These are phyloP conservation scores for Nothoprocta perdicaria DNA, from an alignment of 2,113 vertebrate species.

Conservation along the genomic window DNA sequence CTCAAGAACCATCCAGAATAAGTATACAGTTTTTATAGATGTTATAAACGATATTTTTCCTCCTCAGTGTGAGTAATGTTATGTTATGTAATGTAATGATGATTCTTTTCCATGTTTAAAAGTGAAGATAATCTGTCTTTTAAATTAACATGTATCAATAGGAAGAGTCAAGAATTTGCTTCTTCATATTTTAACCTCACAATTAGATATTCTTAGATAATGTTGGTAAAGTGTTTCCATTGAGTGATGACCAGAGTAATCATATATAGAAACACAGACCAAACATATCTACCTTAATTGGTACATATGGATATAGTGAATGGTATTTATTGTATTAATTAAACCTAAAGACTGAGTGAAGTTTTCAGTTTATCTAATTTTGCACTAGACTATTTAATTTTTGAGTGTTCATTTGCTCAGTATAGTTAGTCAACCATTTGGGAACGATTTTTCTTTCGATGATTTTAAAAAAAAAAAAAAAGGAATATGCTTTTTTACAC, in stretches of 20 bases:
- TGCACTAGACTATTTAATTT: not conserved
- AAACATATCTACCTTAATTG: not conserved
- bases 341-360: not conserved
- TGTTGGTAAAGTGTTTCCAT: not conserved
- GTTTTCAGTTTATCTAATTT: not conserved
- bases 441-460: not conserved
- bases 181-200: not conserved
- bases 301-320: not conserved
- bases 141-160: not conserved
- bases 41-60: not conserved
- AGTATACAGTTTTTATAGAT: fast-evolving
- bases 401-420: not conserved
- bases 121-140: not conserved
- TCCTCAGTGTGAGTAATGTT: not conserved
- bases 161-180: not conserved
- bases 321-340: not conserved
- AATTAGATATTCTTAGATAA: not conserved
- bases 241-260: not conserved
- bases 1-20: not conserved
- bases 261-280: not conserved
- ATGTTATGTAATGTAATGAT: not conserved
- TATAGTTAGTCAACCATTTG: not conserved
- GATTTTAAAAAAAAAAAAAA: not conserved
- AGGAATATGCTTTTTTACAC: not conserved
- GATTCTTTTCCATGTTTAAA: not conserved